A percentile compares a stretch with the other conserved stretches of the same genome.
These are phyloP conservation scores for Himalopsyche kuldschensis DNA, from an alignment of 2,888 invertebrate species.

Conservation along the genomic window DNA sequence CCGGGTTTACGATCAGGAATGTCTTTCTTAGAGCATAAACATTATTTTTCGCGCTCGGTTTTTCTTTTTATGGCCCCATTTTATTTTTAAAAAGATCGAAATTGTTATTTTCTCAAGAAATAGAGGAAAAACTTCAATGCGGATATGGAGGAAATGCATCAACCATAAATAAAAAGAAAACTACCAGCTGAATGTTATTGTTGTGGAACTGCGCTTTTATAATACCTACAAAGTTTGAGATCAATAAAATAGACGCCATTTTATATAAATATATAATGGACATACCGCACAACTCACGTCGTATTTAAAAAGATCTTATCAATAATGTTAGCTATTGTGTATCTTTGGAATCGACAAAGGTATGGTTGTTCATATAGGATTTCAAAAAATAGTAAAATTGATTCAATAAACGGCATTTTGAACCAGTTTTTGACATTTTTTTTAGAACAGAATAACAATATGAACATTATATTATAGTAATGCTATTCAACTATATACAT, in stretches of 20 bases:
- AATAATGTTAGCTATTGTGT: too few relatives aligned
- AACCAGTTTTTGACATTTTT: too few relatives aligned
- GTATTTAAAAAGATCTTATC: too few relatives aligned
- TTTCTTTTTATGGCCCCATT: constrained; percentile 25
- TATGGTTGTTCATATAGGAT: too few relatives aligned
- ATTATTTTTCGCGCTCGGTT: constrained; percentile 34
- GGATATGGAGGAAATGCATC: background rate
- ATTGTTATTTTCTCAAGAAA: constrained; percentile 26
- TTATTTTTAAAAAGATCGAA: constrained; percentile 31
- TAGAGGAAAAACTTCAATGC: background rate
- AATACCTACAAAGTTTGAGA: background rate
- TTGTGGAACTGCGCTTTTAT: background rate
- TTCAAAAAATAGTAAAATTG: too few relatives aligned
- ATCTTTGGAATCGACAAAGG: too few relatives aligned
- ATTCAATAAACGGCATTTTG: too few relatives aligned
- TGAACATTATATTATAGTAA: too few relatives aligned
- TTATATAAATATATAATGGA: background rate
- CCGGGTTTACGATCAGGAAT: background rate
- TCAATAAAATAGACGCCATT: background rate
- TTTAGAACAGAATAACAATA: too few relatives aligned
- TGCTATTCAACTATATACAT: too few relatives aligned
- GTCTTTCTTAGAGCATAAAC: constrained; percentile 25
- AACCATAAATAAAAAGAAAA: background rate
- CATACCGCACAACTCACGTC: too few relatives aligned
- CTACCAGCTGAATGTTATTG: background rate